phyloP scores from a whole-genome alignment of 2,113 vertebrate genomes.

The Pongo abelii region DNA sequence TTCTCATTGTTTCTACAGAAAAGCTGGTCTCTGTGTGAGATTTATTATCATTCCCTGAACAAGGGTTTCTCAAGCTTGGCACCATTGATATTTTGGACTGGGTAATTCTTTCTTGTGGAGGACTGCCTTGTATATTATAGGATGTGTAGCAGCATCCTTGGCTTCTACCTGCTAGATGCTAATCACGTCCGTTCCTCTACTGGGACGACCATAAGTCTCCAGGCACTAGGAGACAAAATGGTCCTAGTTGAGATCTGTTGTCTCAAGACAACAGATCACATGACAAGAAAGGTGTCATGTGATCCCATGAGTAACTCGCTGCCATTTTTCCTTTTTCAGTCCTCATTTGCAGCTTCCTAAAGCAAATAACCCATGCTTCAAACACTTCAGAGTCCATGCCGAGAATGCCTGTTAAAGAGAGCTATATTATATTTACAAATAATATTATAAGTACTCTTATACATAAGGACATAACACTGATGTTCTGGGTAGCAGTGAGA shows the following conservation, averaged over 20 bases:
- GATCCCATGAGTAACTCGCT: neutral
- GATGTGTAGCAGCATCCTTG: neutral
- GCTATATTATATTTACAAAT: neutral
- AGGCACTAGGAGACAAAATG: neutral
- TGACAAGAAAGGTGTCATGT: neutral
- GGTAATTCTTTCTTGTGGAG: neutral
- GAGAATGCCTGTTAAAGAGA: neutral
- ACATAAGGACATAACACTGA: neutral
- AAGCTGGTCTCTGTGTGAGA: neutral
- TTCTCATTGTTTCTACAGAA: slow-evolving; percentile 39
- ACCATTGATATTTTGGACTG: neutral
- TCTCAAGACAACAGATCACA: neutral
- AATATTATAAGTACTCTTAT: neutral
- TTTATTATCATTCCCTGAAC: neutral
- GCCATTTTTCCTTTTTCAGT: neutral
- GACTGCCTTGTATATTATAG: neutral
- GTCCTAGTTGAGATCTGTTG: neutral
- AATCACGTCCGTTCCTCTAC: rapidly evolving
- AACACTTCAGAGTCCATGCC: neutral
- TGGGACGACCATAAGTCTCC: neutral
- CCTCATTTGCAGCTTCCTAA: neutral
- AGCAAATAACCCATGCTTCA: neutral
- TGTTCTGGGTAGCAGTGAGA: neutral
- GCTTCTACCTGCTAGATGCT: neutral
- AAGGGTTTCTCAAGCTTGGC: neutral